Base-by-base conservation (phyloP, 2,797 vertebrate species). In the Podarcis lilfordi region DNA sequence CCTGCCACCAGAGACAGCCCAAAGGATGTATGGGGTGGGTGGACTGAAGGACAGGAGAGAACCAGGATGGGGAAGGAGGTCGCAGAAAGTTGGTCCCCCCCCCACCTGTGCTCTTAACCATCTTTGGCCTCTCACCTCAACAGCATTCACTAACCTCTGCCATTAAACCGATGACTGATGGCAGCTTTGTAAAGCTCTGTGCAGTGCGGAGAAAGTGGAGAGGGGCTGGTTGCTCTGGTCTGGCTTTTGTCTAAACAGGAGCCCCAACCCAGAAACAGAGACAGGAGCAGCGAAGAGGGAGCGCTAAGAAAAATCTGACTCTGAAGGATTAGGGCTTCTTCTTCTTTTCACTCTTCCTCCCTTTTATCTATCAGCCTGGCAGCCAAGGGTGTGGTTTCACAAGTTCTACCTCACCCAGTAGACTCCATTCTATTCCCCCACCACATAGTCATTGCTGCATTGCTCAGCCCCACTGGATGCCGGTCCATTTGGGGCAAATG, bases 1-100 rank as follows among this genome's bases (percentile, higher is more conserved):
- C 40, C 45, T 35, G 40, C 0, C 0, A 83, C 0, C 0, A 83
- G 29, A 83, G 75, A 19, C 85, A 3, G 32, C 59, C 80, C 80
- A 68, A 43, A 15, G 0, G 87, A 37, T 7, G 76, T 40, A 78
- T 17, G 86, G 5, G 43, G 84, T 27, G 75, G 55, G 4, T 74
- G 72, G 32, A 13, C 45, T 35, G 85, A 13, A 15, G 5, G 3
- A 11, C 29, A n/a, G n/a, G 29, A n/a, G 29, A 5, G 71, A 21
- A 5, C 61, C 61, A 6, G 32, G 32, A 21, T 35, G 71, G 32
- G 19, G 71, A 13, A 19, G 71, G 15, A 35, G 71, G 61, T 64
- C 1, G 21, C 21, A 23, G 71, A 72, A 19, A 4, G 50, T 68
- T 35, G 72, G 19, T 7, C 19, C 61, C 61, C 21, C 21, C 5